A percentile compares a stretch with the other conserved stretches of the same genome.
phyloP scores from a whole-genome alignment of 1,140 invertebrate genomes.

The Chionoecetes opilio region DNA sequence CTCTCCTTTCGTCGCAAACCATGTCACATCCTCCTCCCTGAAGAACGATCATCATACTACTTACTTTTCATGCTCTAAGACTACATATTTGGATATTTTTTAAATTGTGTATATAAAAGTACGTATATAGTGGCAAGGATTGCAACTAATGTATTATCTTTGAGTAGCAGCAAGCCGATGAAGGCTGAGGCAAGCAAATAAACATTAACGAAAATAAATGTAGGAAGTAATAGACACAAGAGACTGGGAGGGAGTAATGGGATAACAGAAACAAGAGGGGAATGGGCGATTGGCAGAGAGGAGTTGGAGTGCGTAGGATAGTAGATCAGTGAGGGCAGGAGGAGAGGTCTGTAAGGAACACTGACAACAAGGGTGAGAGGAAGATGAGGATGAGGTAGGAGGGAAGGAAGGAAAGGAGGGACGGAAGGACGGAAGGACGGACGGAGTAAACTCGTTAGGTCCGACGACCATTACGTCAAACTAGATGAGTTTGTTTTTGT shows the following conservation, averaged over 20 bases:
- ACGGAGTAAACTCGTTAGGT: neutral
- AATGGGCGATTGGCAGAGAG: neutral
- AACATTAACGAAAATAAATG: neutral
- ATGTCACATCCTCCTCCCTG: too few species aligned
- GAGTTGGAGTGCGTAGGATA: neutral
- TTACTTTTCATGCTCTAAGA: too few species aligned
- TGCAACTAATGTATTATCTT: too few species aligned
- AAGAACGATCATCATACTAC: too few species aligned
- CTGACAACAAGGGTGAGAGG: neutral
- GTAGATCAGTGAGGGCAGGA: neutral
- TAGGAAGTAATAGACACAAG: too few species aligned
- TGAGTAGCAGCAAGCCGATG: neutral
- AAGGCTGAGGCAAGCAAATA: neutral
- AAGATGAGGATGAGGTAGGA: neutral
- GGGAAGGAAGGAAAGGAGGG: neutral
- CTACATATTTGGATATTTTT: too few species aligned
- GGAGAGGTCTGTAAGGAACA: neutral
- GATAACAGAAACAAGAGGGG: neutral
- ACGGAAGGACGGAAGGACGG: neutral
- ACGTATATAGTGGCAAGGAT: too few species aligned
- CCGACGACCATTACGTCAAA: slow-evolving; percentile 5
- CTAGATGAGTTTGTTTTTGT: neutral
- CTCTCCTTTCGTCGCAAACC: too few species aligned
- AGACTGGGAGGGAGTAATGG: neutral
- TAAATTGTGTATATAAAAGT: too few species aligned